Evolutionary conservation across 2,888 invertebrate species (phyloP).

Genomic region (Ichneumoninae sp.): DNA sequence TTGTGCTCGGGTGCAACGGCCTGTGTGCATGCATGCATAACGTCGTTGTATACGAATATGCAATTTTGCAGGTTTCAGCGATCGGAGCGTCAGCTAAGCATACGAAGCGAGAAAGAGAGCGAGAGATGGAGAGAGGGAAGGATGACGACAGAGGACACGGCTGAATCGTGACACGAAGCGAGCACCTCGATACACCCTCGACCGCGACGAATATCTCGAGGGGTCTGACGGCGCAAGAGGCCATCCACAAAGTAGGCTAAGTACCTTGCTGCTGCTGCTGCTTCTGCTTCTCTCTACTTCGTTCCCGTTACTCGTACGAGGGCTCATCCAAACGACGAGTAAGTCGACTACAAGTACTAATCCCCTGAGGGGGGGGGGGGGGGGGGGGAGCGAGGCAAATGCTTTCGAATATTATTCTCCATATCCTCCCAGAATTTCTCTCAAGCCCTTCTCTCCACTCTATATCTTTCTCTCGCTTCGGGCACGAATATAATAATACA

Average conservation of each 20-base stretch:
- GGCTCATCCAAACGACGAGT: constrained; percentile 37
- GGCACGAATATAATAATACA: constrained; percentile 11
- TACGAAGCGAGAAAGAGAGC: constrained; percentile 19
- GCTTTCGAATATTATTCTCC: constrained; percentile 59
- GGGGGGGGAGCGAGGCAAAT: constrained; percentile 30
- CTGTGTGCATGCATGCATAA: constrained; percentile 49
- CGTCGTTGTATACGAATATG: constrained; percentile 63
- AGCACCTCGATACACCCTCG: constrained; percentile 63
- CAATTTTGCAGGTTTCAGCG: constrained; percentile 68
- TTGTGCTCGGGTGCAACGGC: constrained; percentile 49
- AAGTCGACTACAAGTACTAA: constrained; percentile 51
- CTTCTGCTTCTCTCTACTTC: constrained; percentile 42
- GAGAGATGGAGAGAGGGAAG: constrained; percentile 26
- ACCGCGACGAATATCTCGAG: constrained; percentile 64
- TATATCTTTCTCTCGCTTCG: constrained; percentile 9
- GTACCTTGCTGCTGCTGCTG: constrained; percentile 69
- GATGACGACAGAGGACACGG: constrained; percentile 44
- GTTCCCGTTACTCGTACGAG: constrained; percentile 49
- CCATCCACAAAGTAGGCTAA: constrained; percentile 77
- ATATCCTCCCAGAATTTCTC: constrained; percentile 12
- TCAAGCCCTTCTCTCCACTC: constrained; percentile 1
- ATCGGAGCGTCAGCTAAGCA: constrained; percentile 53
- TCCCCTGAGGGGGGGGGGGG: constrained; percentile 5
- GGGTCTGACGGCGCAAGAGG: constrained; percentile 69
- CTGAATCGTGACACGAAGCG: constrained; percentile 65